These are phyloP conservation scores for Gallinago paraguaiae DNA, from an alignment of 2,113 vertebrate genomes.

Conservation along the genomic window DNA sequence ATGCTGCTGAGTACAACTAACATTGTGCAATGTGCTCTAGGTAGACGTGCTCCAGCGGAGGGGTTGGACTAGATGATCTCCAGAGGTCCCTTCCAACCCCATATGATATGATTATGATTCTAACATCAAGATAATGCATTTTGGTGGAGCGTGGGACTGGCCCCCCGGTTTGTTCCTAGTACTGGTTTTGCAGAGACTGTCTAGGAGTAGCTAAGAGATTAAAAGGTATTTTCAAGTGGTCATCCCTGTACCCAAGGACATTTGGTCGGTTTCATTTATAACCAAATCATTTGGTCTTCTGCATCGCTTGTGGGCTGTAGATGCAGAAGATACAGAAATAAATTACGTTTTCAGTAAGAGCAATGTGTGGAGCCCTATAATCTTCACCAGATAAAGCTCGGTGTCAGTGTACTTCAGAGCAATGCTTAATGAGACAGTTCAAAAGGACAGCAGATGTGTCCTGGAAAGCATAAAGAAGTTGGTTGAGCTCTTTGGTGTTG, in stretches of 20 bases:
- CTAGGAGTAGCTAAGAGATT: neutral
- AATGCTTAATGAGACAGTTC: neutral
- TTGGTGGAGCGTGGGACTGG: neutral
- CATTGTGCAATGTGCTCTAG: too few relatives aligned
- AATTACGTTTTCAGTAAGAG: neutral
- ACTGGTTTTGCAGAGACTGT: neutral
- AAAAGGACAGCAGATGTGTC: conserved; percentile 14
- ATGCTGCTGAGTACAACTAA: neutral
- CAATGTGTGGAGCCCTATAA: neutral
- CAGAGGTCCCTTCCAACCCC: too few relatives aligned
- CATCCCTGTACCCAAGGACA: neutral
- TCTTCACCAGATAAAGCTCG: neutral
- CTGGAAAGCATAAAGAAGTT: neutral
- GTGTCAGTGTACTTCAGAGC: neutral
- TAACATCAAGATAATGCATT: neutral
- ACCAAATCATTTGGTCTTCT: neutral
- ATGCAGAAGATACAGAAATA: neutral
- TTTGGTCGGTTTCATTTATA: neutral
- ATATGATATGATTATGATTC: too few relatives aligned
- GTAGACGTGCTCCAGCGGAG: too few relatives aligned
- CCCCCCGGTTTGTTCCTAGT: neutral
- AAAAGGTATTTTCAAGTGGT: neutral
- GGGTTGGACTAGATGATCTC: too few relatives aligned
- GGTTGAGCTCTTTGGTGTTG: neutral
- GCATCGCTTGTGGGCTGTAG: neutral